Evolutionary conservation across 1,140 invertebrate species (phyloP), one percentile per base, ranked within the genome.

Genomic region (Harpegnathos saltator): DNA sequence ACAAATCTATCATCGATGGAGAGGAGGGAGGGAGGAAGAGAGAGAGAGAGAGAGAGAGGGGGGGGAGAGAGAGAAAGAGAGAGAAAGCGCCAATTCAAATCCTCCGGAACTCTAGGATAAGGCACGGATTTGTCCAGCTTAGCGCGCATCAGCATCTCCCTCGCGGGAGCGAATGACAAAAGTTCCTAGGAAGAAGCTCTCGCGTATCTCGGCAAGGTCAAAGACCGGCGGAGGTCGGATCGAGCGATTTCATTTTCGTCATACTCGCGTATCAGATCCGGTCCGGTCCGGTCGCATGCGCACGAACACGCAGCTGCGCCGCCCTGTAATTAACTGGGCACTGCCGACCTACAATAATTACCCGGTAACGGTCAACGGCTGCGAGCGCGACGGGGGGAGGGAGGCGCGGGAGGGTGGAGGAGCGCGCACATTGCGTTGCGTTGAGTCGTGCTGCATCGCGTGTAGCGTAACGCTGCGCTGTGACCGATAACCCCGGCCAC

Each of bases 341-440:
- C 75, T 80, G 75, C 75, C 75, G 52, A 80, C 75, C 75, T 80
- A 80, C 75, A 80, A 80, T 80, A 80, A 80, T 80, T 80, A 80
- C 65, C 74, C 29, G 33, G 63, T 80, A 69, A 71, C 63, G 22
- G 22, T n/a, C n/a, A n/a, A n/a, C n/a, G n/a, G n/a, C n/a, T n/a
- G n/a, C n/a, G n/a, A n/a, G n/a, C n/a, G n/a, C n/a, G n/a, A n/a
- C n/a, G 19, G n/a, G 7, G 54, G n/a, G 7, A 0, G 1, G n/a
- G 52, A 1, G 52, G 1, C 7, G 26, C 15, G 26, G 26, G 50
- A 22, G 63, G 44, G 14, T 19, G 65, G 54, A 69, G 52, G n/a
- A 29, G 17, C 24, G 52, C 44, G 48, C 4, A 50, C 52, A 26
- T 44, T 44, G 9, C 61, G 50, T 66, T 77, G 38, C 48, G 19